Evolutionary conservation across 1,140 invertebrate species (phyloP).

Genomic region (Trachymyrmex septentrionalis): DNA sequence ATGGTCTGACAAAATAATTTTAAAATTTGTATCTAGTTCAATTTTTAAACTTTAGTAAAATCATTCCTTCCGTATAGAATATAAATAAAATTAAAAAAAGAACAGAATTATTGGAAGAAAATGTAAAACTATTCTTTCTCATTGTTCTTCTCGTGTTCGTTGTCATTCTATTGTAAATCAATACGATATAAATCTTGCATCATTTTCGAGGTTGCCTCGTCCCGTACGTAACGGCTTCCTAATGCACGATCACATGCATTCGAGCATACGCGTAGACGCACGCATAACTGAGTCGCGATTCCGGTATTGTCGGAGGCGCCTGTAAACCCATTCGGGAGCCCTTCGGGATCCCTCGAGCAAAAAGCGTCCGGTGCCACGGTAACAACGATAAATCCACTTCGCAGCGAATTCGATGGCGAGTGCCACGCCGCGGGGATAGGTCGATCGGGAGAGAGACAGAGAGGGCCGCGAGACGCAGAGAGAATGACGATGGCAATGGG

Average conservation of each 20-base stretch:
- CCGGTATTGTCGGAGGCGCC: slow-evolving; percentile 42
- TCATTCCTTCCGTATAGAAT: not conserved
- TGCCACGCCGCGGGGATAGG: slow-evolving; percentile 17
- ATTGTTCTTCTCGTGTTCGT: not conserved
- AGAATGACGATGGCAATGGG: slow-evolving; percentile 49
- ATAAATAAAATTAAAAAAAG: not conserved
- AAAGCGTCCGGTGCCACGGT: slow-evolving; percentile 55
- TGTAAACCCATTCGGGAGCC: slow-evolving; percentile 43
- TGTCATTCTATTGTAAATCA: slow-evolving; percentile 5
- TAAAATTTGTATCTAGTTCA: too few species aligned
- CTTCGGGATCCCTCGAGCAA: slow-evolving; percentile 43
- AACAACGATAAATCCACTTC: slow-evolving; percentile 69
- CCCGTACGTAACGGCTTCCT: not conserved
- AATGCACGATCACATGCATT: not conserved
- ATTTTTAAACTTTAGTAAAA: too few species aligned
- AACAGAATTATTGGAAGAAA: not conserved
- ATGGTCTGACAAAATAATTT: too few species aligned
- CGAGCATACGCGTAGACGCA: slow-evolving; percentile 9
- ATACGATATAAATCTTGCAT: slow-evolving; percentile 7
- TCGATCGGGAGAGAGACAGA: slow-evolving; percentile 32
- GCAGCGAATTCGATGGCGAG: slow-evolving; percentile 52
- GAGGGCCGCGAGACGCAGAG: not conserved
- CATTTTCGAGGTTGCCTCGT: slow-evolving; percentile 8
- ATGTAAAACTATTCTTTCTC: not conserved
- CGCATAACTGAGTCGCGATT: slow-evolving; percentile 25